Percentiles rank a stretch among this genome's conserved stretches.
Evolutionary conservation across 2,113 vertebrate species (phyloP).

Genomic region (Cheirogaleus medius): DNA sequence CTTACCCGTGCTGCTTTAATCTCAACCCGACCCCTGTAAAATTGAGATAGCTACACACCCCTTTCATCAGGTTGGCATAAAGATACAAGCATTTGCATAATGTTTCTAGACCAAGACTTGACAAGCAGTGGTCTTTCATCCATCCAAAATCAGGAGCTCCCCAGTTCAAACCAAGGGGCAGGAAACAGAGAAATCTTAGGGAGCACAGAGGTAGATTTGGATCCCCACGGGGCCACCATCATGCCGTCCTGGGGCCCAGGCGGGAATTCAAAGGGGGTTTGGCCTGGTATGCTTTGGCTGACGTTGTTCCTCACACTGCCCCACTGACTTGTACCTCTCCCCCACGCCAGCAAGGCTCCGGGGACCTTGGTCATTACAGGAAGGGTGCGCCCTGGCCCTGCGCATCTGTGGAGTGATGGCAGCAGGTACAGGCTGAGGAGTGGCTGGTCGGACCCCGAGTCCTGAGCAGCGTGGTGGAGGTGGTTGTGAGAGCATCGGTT

Average conservation of each 20-base stretch:
- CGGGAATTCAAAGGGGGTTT: fast-evolving
- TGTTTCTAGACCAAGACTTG: neutral
- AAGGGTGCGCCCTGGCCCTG: no score
- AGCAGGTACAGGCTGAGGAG: no score
- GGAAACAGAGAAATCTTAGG: neutral
- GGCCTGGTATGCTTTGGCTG: neutral
- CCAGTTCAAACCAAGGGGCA: neutral
- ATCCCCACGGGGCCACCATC: fast-evolving
- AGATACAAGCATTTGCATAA: neutral
- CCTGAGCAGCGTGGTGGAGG: no score
- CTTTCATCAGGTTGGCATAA: neutral
- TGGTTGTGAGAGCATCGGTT: no score
- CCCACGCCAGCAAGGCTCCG: no score
- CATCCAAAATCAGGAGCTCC: neutral
- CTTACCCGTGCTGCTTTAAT: neutral
- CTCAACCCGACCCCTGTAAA: neutral
- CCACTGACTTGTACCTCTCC: no score
- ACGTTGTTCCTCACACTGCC: no score
- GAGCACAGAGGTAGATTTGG: neutral
- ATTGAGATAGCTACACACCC: no score
- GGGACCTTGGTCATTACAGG: no score
- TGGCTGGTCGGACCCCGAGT: no score
- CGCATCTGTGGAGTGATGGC: no score
- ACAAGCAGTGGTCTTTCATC: neutral
- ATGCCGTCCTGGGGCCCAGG: neutral